These are phyloP conservation scores for Zosterops borbonicus DNA, from an alignment of 2,113 vertebrate genomes.

Conservation along the genomic window DNA sequence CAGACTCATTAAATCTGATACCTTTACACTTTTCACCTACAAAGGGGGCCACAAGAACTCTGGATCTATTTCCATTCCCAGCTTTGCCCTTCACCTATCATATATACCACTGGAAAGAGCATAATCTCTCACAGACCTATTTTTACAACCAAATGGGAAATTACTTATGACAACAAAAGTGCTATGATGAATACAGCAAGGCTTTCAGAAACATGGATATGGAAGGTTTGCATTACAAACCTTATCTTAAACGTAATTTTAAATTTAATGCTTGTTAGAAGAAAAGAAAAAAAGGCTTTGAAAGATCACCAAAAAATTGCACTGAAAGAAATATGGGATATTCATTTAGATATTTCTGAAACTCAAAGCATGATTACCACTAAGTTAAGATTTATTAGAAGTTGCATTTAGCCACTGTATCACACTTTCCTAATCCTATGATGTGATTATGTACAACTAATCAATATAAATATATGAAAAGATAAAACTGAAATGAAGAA, in stretches of 20 bases:
- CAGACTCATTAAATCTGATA: conserved; percentile 15
- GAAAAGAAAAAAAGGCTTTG: not conserved
- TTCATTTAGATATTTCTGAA: not conserved
- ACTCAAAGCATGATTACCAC: not conserved
- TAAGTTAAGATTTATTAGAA: not conserved
- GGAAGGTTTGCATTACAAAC: not conserved
- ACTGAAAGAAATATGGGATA: not conserved
- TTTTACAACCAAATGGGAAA: not conserved
- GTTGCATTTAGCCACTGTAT: not conserved
- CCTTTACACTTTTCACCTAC: conserved; percentile 28
- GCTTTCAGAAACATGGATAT: not conserved
- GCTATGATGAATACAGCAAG: not conserved
- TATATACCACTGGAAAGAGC: not conserved
- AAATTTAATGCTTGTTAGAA: not conserved
- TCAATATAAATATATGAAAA: not conserved
- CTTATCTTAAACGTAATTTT: not conserved
- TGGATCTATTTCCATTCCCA: not conserved
- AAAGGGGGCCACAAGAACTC: not conserved
- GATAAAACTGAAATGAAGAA: not conserved
- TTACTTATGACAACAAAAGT: not conserved
- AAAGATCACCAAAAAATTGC: not conserved
- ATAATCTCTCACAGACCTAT: not conserved
- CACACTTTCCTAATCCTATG: not conserved
- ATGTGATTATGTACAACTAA: not conserved
- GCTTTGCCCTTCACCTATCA: not conserved